Percentiles rank a stretch among this genome's conserved stretches.
Evolutionary conservation across 2,888 invertebrate species (phyloP).

Genomic region (Leistus spinibarbis): DNA sequence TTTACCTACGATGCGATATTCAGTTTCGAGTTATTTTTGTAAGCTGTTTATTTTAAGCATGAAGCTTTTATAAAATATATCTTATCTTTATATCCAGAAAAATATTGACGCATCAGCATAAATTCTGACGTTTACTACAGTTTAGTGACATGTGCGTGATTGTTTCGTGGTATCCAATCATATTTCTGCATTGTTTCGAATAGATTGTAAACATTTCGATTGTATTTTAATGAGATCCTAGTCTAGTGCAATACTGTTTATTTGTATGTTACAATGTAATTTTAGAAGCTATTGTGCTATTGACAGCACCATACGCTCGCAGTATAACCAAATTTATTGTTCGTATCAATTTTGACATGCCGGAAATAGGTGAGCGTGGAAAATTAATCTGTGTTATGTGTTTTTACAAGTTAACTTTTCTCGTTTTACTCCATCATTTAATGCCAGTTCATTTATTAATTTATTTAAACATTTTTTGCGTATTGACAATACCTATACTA

Average conservation of each 20-base stretch:
- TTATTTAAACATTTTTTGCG: too few relatives aligned
- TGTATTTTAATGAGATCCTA: constrained; percentile 21
- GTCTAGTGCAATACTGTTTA: constrained; percentile 8
- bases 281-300: constrained; percentile 22
- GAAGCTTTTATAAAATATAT: too few relatives aligned
- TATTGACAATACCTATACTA: too few relatives aligned
- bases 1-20: too few relatives aligned
- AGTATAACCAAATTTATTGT: constrained; percentile 21
- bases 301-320: constrained; percentile 13
- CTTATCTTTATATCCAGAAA: neutral
- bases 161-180: neutral
- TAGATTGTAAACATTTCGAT: constrained; percentile 19
- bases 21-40: too few relatives aligned
- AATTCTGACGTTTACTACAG: neutral
- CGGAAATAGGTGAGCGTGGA: neutral
- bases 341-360: constrained; percentile 10
- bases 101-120: neutral
- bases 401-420: too few relatives aligned
- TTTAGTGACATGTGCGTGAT: neutral
- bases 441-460: too few relatives aligned
- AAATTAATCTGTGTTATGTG: too few relatives aligned
- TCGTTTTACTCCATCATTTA: too few relatives aligned
- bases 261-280: constrained; percentile 24
- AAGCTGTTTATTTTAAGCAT: too few relatives aligned
- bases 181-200: constrained; percentile 12